Percentiles rank a stretch among this genome's conserved stretches.
These are phyloP conservation scores for Procavia capensis DNA, from an alignment of 2,113 vertebrate genomes.

Conservation along the genomic window DNA sequence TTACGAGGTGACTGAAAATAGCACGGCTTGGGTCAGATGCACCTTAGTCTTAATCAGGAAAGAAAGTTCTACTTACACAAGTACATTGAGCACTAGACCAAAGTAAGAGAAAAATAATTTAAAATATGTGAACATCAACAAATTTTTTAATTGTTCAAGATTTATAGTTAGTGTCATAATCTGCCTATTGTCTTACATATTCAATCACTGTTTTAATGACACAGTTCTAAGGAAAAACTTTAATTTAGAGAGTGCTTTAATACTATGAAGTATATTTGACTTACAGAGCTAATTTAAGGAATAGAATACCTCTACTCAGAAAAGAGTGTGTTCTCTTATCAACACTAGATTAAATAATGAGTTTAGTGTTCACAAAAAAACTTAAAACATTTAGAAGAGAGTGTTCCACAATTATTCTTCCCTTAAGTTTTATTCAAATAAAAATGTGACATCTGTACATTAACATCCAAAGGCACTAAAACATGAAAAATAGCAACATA, in stretches of 20 bases:
- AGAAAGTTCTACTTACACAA: conserved; percentile 6
- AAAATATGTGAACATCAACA: not conserved
- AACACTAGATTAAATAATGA: conserved; percentile 4
- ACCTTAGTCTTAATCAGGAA: not conserved
- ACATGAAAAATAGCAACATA: conserved; percentile 46
- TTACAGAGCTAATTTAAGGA: conserved; percentile 34
- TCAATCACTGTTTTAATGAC: not conserved
- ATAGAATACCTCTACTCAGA: not conserved
- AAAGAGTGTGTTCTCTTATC: conserved; percentile 19
- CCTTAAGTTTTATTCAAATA: conserved; percentile 18
- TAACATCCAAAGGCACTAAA: not conserved
- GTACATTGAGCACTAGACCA: conserved; percentile 8
- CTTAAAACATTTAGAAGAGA: not conserved
- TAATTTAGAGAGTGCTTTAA: not conserved
- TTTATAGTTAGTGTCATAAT: conserved; percentile 4
- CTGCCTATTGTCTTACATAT: not conserved
- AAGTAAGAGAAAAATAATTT: not conserved
- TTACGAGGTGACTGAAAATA: too few relatives aligned
- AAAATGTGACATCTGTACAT: not conserved
- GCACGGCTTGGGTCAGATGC: too few relatives aligned
- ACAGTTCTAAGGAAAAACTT: conserved; percentile 2
- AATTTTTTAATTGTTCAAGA: not conserved
- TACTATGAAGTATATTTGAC: not conserved
- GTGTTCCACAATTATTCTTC: not conserved
- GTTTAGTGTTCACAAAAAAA: not conserved